A percentile compares a stretch with the other conserved stretches of the same genome.
Conservation (phyloP, 2,797 vertebrate genomes). For the Notamacropus eugenii region DNA sequence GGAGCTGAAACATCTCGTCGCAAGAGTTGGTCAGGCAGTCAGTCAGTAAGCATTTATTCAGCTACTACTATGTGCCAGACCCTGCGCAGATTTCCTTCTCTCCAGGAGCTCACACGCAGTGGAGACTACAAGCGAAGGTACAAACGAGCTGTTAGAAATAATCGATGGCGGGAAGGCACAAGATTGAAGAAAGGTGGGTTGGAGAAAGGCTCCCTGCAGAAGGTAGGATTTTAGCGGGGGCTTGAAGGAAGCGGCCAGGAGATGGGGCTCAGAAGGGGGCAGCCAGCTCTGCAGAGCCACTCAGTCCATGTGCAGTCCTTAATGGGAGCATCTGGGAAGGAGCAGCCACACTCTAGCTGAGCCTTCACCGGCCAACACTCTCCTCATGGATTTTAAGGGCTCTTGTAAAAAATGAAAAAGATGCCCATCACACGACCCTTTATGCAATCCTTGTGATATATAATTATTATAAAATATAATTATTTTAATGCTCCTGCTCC, state of each 20-base stretch:
- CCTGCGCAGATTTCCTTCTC: background rate
- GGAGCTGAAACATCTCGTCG: background rate
- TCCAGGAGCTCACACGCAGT: background rate
- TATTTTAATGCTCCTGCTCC: background rate
- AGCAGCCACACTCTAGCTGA: background rate
- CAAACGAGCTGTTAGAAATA: no score
- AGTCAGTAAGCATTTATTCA: background rate
- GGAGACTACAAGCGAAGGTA: background rate
- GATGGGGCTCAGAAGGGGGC: background rate
- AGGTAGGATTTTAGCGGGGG: background rate
- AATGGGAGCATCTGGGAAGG: background rate
- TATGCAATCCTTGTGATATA: background rate
- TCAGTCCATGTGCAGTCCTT: background rate
- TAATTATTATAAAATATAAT: background rate
- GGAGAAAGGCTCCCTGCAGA: background rate
- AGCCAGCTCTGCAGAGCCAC: background rate
- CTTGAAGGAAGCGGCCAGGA: background rate
- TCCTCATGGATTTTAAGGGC: constrained; percentile 6
- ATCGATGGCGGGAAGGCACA: background rate
- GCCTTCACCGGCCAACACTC: background rate
- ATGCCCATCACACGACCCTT: background rate
- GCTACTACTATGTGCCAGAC: no score
- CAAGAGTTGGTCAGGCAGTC: background rate
- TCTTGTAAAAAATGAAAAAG: background rate
- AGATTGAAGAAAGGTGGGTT: background rate